Percentiles rank a stretch among this genome's conserved stretches.
phyloP scores from a whole-genome alignment of 2,888 invertebrate species.

The Nineta flava region DNA sequence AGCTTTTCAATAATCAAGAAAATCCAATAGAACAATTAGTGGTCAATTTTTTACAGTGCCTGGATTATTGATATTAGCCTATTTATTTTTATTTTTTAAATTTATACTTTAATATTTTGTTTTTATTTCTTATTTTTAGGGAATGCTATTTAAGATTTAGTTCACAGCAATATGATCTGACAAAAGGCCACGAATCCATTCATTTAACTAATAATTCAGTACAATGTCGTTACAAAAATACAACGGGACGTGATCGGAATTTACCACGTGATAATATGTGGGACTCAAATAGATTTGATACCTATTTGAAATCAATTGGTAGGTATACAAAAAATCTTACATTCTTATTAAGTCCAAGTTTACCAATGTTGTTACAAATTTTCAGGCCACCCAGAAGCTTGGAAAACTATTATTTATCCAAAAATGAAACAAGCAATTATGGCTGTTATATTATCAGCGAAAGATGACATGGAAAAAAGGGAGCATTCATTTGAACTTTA shows the following conservation, averaged over 20 bases:
- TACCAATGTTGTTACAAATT: background rate
- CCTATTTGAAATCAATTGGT: constrained; percentile 34
- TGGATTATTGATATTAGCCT: no score
- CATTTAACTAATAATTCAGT: constrained; percentile 81
- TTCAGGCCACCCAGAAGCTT: constrained; percentile 26
- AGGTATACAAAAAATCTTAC: background rate
- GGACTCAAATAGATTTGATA: constrained; percentile 55
- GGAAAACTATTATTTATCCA: constrained; percentile 61
- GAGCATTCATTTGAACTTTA: constrained; percentile 76
- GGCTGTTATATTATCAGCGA: constrained; percentile 63
- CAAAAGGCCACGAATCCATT: constrained; percentile 67
- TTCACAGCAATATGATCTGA: constrained; percentile 62
- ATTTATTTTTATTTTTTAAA: constrained; percentile 1
- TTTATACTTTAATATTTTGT: background rate
- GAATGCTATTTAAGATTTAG: constrained; percentile 78
- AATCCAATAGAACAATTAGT: background rate
- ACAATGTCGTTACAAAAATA: constrained; percentile 55
- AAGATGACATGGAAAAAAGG: constrained; percentile 49
- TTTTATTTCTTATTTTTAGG: constrained; percentile 25
- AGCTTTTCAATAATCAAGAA: background rate
- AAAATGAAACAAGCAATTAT: constrained; percentile 72
- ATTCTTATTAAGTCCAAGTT: background rate
- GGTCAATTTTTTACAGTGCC: background rate
- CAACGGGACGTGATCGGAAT: constrained; percentile 33
- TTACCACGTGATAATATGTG: constrained; percentile 75